Conservation (phyloP, 2,797 vertebrate genomes). For the Mustela erminea region DNA sequence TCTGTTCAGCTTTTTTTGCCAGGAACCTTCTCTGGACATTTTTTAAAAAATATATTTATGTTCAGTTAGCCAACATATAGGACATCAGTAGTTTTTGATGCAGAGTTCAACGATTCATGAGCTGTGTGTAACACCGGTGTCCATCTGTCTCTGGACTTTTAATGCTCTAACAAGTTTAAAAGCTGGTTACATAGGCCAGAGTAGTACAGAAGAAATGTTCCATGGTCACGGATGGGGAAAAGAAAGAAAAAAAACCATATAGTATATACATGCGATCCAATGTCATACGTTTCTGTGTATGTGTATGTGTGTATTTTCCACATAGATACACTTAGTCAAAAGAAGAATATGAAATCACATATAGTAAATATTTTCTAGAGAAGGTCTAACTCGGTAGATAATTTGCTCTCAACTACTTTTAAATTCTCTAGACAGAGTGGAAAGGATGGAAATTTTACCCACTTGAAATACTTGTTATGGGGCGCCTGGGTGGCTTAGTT, state of each 20-base stretch:
- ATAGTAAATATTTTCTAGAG: background rate
- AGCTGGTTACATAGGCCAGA: background rate
- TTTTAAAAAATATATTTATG: no score
- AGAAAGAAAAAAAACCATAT: background rate
- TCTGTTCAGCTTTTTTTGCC: background rate
- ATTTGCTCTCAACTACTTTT: constrained; percentile 31
- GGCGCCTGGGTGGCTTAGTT: background rate
- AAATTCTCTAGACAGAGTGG: background rate
- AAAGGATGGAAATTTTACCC: background rate
- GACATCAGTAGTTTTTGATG: no score
- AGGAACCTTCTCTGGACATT: background rate
- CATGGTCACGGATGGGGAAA: background rate
- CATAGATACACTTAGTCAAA: background rate
- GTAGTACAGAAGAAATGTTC: background rate
- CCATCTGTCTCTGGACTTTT: background rate
- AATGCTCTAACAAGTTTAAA: background rate
- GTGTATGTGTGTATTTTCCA: background rate
- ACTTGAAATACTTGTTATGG: background rate
- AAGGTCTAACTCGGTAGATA: background rate
- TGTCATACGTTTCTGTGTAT: background rate
- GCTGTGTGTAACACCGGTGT: no score
- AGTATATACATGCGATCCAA: background rate
- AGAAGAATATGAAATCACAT: background rate
- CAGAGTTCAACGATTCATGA: no score
- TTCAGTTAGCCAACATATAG: no score